Evolutionary conservation across 2,797 vertebrate genomes (phyloP).

Genomic region (Hylomyscus alleni): DNA sequence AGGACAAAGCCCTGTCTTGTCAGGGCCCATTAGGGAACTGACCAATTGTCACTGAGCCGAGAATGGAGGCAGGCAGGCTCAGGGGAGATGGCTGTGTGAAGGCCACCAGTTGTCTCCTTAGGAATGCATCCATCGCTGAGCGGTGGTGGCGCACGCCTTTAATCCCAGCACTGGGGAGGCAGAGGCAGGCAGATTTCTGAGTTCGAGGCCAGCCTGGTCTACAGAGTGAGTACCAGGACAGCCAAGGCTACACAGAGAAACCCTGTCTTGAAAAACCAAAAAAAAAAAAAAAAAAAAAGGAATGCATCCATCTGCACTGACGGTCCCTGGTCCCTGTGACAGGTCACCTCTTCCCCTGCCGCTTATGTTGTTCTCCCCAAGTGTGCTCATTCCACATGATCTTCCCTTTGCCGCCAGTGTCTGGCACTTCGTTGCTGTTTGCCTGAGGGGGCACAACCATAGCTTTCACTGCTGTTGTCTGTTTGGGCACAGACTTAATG

Average conservation of each 20-base stretch:
- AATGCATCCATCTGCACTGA: not conserved
- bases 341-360: not conserved
- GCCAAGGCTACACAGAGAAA: too few relatives aligned
- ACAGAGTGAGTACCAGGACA: too few relatives aligned
- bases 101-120: not conserved
- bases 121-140: too few relatives aligned
- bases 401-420: not conserved
- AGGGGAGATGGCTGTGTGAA: not conserved
- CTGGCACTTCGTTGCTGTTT: not conserved
- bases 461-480: not conserved
- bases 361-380: not conserved
- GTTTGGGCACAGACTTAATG: not conserved
- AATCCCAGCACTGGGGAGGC: too few relatives aligned
- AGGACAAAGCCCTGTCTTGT: not conserved
- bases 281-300: too few relatives aligned
- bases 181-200: too few relatives aligned
- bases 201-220: too few relatives aligned
- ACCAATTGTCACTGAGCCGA: not conserved
- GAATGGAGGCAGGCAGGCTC: too few relatives aligned
- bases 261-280: too few relatives aligned
- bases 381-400: accelerated
- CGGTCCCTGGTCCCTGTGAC: not conserved
- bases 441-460: not conserved
- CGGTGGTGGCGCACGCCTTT: too few relatives aligned
- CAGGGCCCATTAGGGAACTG: not conserved